A percentile compares a stretch with the other conserved stretches of the same genome.
phyloP scores from a whole-genome alignment of 2,113 vertebrate genomes.

The Barnardius zonarius region DNA sequence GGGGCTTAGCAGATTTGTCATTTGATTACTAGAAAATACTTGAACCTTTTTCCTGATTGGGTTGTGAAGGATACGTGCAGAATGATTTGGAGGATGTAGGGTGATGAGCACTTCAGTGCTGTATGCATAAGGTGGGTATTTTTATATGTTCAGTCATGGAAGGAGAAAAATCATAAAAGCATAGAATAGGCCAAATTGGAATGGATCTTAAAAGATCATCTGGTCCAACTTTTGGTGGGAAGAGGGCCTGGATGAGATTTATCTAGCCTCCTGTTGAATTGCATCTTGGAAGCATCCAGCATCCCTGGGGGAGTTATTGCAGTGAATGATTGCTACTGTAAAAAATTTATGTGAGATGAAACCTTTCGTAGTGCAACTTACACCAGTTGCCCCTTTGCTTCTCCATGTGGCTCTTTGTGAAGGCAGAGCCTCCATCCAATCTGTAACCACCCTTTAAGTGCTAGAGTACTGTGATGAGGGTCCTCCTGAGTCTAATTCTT shows the following conservation, averaged over 20 bases:
- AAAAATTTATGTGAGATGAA: not conserved
- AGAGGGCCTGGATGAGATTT: not conserved
- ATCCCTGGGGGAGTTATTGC: not conserved
- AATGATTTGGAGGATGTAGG: not conserved
- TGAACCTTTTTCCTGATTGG: not conserved
- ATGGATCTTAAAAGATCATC: not conserved
- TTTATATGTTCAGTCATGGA: not conserved
- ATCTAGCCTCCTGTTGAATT: not conserved
- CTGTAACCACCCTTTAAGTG: not conserved
- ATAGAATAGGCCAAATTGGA: not conserved
- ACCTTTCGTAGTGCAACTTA: not conserved
- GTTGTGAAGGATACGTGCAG: not conserved
- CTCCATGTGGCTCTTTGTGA: not conserved
- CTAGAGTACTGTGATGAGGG: not conserved
- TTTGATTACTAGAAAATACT: slow-evolving; percentile 23
- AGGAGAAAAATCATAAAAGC: not conserved
- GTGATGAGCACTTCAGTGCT: not conserved
- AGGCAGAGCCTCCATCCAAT: not conserved
- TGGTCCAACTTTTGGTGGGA: not conserved
- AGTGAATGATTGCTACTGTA: not conserved
- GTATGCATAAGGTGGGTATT: not conserved
- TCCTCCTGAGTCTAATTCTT: not conserved
- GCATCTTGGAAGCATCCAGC: not conserved
- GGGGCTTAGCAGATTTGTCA: not conserved
- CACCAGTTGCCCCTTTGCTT: fast-evolving